Conservation (phyloP, 2,113 vertebrate species). For the Sitta europaea region DNA sequence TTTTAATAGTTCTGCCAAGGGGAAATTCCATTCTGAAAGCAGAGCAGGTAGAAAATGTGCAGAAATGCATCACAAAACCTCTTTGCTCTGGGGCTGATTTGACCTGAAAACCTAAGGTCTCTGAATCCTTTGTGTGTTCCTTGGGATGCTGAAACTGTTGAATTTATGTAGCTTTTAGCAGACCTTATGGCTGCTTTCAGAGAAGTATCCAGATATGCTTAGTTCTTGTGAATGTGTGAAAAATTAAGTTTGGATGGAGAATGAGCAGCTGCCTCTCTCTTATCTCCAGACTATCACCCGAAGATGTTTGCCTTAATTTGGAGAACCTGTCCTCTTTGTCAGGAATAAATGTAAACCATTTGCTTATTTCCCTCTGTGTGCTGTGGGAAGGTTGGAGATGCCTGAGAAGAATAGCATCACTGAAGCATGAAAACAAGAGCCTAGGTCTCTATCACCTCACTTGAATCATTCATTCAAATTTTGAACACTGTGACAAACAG, state of each 20-base stretch:
- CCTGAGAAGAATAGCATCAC: neutral
- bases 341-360: neutral
- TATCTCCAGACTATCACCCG: neutral
- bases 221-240: neutral
- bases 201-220: neutral
- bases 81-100: neutral
- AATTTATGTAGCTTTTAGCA: neutral
- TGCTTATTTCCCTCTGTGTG: neutral
- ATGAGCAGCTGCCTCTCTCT: neutral
- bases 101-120: neutral
- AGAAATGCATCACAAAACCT: neutral
- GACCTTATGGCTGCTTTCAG: neutral
- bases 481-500: neutral
- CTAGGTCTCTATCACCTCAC: neutral
- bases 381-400: neutral
- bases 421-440: neutral
- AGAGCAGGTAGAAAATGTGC: neutral
- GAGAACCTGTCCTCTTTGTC: neutral
- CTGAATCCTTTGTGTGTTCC: neutral
- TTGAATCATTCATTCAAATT: neutral
- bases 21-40: neutral
- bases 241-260: neutral
- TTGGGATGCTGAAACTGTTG: neutral
- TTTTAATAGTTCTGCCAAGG: neutral
- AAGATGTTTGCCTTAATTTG: neutral